phyloP scores from a whole-genome alignment of 2,797 vertebrate genomes.

The Scarus forsteni region DNA sequence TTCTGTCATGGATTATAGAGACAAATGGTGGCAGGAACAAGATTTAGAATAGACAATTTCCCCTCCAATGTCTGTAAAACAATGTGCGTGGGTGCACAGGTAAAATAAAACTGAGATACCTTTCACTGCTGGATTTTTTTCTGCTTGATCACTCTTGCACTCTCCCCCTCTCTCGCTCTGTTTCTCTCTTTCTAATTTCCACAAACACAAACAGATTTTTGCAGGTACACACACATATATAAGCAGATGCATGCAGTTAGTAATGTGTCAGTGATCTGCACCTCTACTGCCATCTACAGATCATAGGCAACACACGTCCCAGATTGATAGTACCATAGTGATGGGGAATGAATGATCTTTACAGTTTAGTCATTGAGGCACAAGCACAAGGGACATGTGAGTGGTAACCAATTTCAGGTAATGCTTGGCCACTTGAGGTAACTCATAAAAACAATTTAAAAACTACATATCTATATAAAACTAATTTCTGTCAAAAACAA shows the following conservation, averaged over 20 bases:
- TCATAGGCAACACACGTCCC: conserved; percentile 1
- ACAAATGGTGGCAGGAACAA: conserved; percentile 69
- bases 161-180: conserved; percentile 2
- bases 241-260: background rate
- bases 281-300: conserved; percentile 77
- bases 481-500: too few relatives aligned
- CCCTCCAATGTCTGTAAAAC: conserved; percentile 59
- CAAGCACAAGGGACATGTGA: background rate
- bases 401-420: conserved; percentile 23
- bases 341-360: conserved; percentile 16
- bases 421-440: too few relatives aligned
- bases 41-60: conserved; percentile 67
- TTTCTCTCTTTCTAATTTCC: background rate
- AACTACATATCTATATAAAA: too few relatives aligned
- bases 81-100: conserved; percentile 60
- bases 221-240: conserved; percentile 31
- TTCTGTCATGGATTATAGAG: conserved; percentile 73
- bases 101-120: conserved; percentile 63
- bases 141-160: conserved; percentile 50
- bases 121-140: conserved; percentile 45
- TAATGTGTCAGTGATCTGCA: conserved; percentile 43
- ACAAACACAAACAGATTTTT: conserved; percentile 42
- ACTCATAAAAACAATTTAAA: too few relatives aligned
- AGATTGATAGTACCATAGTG: conserved; percentile 4
- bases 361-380: conserved; percentile 12